These are phyloP conservation scores for Sphinx pinastri DNA, from an alignment of 2,888 invertebrate species.

Conservation along the genomic window DNA sequence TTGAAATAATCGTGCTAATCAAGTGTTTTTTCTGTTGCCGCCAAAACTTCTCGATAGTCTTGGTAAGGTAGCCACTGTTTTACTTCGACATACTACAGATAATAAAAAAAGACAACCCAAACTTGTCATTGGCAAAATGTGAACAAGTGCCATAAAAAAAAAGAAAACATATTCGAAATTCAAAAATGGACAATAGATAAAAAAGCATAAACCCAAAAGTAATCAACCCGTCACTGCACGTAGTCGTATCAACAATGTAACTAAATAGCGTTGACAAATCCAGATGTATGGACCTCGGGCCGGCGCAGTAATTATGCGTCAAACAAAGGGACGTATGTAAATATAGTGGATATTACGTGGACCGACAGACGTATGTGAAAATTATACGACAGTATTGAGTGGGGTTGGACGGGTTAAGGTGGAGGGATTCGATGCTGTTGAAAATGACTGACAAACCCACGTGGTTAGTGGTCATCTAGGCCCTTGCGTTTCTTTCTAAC, in stretches of 20 bases:
- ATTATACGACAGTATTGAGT: slow-evolving; percentile 69
- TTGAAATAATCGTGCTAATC: too few species aligned
- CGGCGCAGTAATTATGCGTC: slow-evolving; percentile 68
- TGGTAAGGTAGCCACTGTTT: too few species aligned
- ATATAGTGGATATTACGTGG: slow-evolving; percentile 72
- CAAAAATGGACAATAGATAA: background rate
- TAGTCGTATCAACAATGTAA: slow-evolving; percentile 39
- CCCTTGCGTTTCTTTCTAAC: too few species aligned
- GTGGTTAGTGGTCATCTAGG: too few species aligned
- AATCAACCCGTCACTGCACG: slow-evolving; percentile 18
- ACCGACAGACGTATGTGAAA: slow-evolving; percentile 80
- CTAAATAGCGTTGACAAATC: slow-evolving; percentile 67
- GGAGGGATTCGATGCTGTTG: slow-evolving; percentile 33
- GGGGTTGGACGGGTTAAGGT: slow-evolving; percentile 40
- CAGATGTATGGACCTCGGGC: slow-evolving; percentile 56
- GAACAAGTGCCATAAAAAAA: too few species aligned
- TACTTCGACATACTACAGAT: too few species aligned
- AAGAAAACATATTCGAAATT: background rate
- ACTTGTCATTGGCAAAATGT: too few species aligned
- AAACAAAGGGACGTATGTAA: slow-evolving; percentile 77
- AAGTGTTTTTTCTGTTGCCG: too few species aligned
- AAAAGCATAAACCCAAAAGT: slow-evolving; percentile 15
- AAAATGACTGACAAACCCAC: too few species aligned
- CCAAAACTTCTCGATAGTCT: too few species aligned
- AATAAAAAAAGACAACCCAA: too few species aligned